phyloP scores from a whole-genome alignment of 2,888 invertebrate species.

The Hirtodrosophila confusa region DNA sequence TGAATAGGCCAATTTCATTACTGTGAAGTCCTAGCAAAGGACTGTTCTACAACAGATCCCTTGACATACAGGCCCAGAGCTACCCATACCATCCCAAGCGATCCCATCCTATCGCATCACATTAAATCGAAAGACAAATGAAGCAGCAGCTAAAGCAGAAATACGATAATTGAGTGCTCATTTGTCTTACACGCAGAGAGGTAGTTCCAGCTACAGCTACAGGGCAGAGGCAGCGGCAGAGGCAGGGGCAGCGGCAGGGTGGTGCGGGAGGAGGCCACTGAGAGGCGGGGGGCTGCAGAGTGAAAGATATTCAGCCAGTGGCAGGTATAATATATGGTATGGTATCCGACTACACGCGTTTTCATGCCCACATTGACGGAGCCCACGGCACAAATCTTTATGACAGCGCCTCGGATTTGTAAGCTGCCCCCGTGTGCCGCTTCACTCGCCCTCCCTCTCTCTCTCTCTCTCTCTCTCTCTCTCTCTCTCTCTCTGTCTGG shows the following conservation, averaged over 20 bases:
- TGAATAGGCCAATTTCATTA: no score
- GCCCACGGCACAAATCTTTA: conserved; percentile 65
- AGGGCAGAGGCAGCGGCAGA: conserved; percentile 4
- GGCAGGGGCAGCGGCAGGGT: background rate
- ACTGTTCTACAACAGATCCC: no score
- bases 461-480: background rate
- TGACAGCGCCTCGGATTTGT: conserved; percentile 65
- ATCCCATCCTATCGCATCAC: conserved; percentile 22
- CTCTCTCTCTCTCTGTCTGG: background rate
- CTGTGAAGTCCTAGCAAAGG: no score
- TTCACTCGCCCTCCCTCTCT: background rate
- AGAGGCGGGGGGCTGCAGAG: background rate
- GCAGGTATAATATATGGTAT: conserved; percentile 69
- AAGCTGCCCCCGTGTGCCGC: conserved; percentile 37
- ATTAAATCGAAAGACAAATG: conserved; percentile 66
- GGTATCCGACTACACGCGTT: conserved; percentile 64
- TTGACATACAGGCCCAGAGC: background rate
- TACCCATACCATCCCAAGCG: background rate
- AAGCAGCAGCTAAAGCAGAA: conserved; percentile 73
- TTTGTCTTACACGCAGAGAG: conserved; percentile 70
- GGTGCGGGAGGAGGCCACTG: background rate
- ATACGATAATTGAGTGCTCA: conserved; percentile 79
- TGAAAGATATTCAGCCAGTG: conserved; percentile 34
- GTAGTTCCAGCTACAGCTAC: conserved; percentile 30
- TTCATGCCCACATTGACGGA: conserved; percentile 67